These are phyloP conservation scores for Sebastes diaconus DNA, from an alignment of 2,797 vertebrate genomes.

Conservation along the genomic window DNA sequence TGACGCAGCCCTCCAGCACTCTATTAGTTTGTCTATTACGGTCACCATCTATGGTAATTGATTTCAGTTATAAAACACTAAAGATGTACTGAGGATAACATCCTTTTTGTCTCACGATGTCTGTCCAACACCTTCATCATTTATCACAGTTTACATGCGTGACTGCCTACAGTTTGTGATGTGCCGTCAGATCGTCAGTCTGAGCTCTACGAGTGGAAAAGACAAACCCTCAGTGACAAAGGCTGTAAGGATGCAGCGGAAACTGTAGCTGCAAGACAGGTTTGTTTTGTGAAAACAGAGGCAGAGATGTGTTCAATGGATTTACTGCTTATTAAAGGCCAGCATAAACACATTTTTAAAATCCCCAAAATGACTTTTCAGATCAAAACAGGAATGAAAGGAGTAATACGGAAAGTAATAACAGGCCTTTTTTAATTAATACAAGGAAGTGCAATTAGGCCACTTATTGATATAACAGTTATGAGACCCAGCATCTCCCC, in stretches of 20 bases:
- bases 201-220: not conserved
- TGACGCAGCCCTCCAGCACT: not conserved
- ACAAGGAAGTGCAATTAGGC: not conserved
- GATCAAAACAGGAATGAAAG: too few species aligned
- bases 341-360: not conserved
- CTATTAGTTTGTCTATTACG: not conserved
- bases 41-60: too few species aligned
- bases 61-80: not conserved
- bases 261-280: not conserved
- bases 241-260: not conserved
- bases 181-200: slow-evolving; percentile 13
- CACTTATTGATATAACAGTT: slow-evolving; percentile 1
- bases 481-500: not conserved
- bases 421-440: too few species aligned
- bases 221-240: slow-evolving; percentile 7
- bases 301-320: not conserved
- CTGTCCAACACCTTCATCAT: not conserved
- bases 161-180: not conserved
- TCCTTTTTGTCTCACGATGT: not conserved
- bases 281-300: not conserved
- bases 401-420: too few species aligned
- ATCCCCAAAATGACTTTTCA: not conserved
- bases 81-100: not conserved
- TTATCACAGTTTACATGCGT: slow-evolving; percentile 9
- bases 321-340: not conserved